Evolutionary conservation across 2,888 invertebrate species (phyloP).

Genomic region (Leptura quadrifasciata): DNA sequence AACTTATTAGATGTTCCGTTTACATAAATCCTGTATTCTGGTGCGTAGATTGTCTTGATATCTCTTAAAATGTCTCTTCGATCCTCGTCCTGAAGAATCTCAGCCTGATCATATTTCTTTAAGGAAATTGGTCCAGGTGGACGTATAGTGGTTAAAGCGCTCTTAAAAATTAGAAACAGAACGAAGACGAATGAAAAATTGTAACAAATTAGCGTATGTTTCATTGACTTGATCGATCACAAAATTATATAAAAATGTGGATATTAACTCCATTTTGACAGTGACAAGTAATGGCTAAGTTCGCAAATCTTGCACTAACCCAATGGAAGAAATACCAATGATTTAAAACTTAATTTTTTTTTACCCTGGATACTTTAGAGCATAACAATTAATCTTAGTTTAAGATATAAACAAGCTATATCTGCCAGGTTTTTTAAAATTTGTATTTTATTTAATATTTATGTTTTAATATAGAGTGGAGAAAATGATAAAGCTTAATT

Average conservation of each 20-base stretch:
- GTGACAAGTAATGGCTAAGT: background rate
- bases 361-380: no score
- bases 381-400: no score
- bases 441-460: no score
- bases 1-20: conserved; percentile 44
- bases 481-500: no score
- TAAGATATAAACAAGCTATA: no score
- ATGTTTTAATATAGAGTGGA: no score
- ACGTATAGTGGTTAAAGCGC: background rate
- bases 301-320: background rate
- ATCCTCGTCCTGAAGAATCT: conserved; percentile 62
- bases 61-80: conserved; percentile 60
- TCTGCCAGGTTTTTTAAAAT: no score
- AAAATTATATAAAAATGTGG: background rate
- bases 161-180: background rate
- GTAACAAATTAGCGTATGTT: background rate
- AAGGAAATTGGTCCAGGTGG: conserved; percentile 18
- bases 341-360: no score
- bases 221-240: background rate
- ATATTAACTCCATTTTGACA: background rate
- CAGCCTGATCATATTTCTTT: conserved; percentile 58
- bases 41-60: conserved; percentile 61
- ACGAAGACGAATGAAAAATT: background rate
- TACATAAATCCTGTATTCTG: conserved; percentile 54
- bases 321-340: no score